Evolutionary conservation across 2,888 invertebrate genomes (phyloP), one percentile per base, ranked within the genome.

Genomic region (Polietes domitor): DNA sequence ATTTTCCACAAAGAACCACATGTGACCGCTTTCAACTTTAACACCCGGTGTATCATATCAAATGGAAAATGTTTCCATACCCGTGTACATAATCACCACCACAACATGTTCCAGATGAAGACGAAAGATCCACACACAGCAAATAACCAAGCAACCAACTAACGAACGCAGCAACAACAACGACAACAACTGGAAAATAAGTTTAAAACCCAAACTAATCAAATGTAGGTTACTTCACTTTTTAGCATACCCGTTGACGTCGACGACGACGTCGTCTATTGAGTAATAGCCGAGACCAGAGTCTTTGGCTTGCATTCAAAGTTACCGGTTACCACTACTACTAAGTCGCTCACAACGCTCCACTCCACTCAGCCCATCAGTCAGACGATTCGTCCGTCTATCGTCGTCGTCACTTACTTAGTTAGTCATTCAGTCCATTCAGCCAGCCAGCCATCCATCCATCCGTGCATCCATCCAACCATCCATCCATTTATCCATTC

Each of bases 151-250:
- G 17, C 21, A 53, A 21, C 7, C 2, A 17, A 50, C 12, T 19
- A 5, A 53, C 2, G 17, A 53, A 53, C 4, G 17, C 53, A 2
- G 9, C 21, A 53, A 10, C 21, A 21, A 7, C 10, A 37, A 37
- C 4, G 9, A 37, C 37, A 7, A 9, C 37, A 53, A 53, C 5
- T 19, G 10, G 53, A 10, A 53, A 53, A 21, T 50, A 50, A 19
- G 53, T 21, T 17, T 58, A 77, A 83, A 83, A 79, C 72, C 76
- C 76, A 76, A 80, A 79, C 79, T 77, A 83, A 83, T 83, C 83
- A 83, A 83, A 83, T 80, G 76, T 83, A 70, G 83, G 83, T 83
- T 83, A 83, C 68, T 77, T 77, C 76, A 77, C 79, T 80, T 79
- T 83, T 83, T 83, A 80, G 79, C 83, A 83, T 83, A 77, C 47